Evolutionary conservation across 1,140 invertebrate species (phyloP), one percentile per base, ranked within the genome.

Genomic region (Temnothorax curvispinosus): DNA sequence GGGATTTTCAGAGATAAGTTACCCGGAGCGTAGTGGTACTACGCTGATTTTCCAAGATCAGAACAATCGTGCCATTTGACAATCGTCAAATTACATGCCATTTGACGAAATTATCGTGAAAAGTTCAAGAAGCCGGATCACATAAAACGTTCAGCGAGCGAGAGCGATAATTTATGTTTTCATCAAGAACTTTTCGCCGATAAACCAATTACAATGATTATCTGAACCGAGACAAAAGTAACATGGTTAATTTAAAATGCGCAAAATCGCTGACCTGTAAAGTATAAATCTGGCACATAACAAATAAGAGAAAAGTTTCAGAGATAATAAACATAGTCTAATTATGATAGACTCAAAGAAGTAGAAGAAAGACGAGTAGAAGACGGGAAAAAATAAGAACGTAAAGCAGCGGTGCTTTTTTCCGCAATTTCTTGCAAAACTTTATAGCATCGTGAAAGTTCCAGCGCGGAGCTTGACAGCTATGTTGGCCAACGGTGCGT

Each of bases 1-100:
- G 47, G 72, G 47, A 85, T 85, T 67, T 76, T 69, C 50, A 60
- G 32, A 74, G 54, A 75, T 38, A 75, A 84, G 54, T 84, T 84
- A n/a, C 44, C 18, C 18, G 18, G 41, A 50, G n/a, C 32, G 15
- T 21, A 82, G 41, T 41, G 27, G 44, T n/a, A 21, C 41, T 71
- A 21, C 38, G 56, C 52, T 35, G 69, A 82, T 60, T 82, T 58
- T 56, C 18, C 21, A 9, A 47, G 67, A 74, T 38, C 65, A 32
- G 80, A 27, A 32, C n/a, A 44, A 62, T 62, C 27, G 44, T 38
- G 2, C 18, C 8, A 8, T 41, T 41, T 27, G 62, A 44, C 77
- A 44, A 41, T 82, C 15, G 32, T 81, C 35, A 71, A 69, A 74
- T 75, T 75, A 60, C 15, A 60, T 21, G 9, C 27, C 35, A 75